These are phyloP conservation scores for Cranoglanis bouderius DNA, from an alignment of 2,113 vertebrate species.

Conservation along the genomic window DNA sequence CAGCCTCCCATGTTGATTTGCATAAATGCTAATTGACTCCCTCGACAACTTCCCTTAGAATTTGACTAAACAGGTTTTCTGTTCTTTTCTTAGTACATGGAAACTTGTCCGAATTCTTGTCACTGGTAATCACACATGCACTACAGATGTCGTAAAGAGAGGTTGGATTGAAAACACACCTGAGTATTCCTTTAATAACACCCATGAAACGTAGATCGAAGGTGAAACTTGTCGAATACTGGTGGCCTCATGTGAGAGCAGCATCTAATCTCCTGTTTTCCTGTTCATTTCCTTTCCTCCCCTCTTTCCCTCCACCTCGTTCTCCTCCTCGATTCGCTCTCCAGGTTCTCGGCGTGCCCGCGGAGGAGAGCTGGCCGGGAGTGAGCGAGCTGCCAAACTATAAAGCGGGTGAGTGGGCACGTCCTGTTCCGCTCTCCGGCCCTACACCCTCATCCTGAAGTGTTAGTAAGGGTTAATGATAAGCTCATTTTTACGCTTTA, in stretches of 20 bases:
- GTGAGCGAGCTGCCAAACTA: constrained; percentile 82
- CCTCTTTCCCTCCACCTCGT: background rate
- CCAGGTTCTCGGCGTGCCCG: constrained; percentile 82
- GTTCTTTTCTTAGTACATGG: background rate
- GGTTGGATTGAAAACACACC: background rate
- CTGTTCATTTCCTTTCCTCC: background rate
- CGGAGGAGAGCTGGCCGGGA: constrained; percentile 84
- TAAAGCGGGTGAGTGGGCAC: constrained; percentile 74
- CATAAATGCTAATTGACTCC: background rate
- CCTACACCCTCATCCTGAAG: background rate
- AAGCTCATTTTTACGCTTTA: constrained; percentile 27
- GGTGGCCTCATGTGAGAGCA: background rate
- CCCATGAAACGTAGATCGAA: background rate
- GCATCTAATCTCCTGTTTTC: background rate
- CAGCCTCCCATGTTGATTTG: background rate
- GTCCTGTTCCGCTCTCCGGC: constrained; percentile 1
- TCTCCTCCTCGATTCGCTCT: constrained; percentile 10
- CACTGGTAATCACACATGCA: background rate
- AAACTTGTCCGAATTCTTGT: background rate
- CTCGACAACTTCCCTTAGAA: background rate
- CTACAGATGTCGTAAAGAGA: background rate
- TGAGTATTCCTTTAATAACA: background rate
- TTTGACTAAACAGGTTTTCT: background rate
- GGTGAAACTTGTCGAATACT: no score
- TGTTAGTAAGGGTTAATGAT: constrained; percentile 31